phyloP scores from a whole-genome alignment of 2,113 vertebrate genomes.

The Cheirogaleus medius region DNA sequence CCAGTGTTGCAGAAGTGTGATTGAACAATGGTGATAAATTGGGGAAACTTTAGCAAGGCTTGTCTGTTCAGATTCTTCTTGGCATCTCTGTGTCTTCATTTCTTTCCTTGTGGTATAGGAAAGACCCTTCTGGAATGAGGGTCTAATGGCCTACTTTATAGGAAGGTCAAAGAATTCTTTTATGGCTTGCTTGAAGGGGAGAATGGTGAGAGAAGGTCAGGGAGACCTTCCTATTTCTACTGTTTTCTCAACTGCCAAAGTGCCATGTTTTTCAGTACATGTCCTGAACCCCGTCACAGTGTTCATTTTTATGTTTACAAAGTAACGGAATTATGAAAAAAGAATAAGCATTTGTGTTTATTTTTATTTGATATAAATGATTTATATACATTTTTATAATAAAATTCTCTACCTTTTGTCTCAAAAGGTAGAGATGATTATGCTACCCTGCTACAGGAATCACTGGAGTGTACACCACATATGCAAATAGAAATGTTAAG shows the following conservation, averaged over 20 bases:
- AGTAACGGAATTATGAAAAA: not conserved
- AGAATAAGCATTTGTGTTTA: not conserved
- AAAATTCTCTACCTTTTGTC: not conserved
- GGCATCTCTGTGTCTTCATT: not conserved
- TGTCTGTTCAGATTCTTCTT: not conserved
- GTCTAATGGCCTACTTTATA: not conserved
- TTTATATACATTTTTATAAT: not conserved
- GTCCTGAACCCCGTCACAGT: not conserved
- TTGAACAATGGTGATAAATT: not conserved
- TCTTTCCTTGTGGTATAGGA: not conserved
- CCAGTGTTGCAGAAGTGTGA: accelerated
- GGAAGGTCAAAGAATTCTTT: not conserved
- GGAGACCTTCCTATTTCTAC: not conserved
- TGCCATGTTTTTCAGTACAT: not conserved
- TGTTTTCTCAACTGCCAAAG: not conserved
- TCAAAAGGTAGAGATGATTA: not conserved
- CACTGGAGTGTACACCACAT: not conserved
- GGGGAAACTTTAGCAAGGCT: too few species aligned
- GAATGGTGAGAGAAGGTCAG: not conserved
- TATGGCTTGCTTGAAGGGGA: not conserved
- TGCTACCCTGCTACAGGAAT: not conserved
- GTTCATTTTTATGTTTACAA: not conserved
- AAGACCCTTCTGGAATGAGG: not conserved
- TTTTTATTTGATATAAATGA: not conserved
- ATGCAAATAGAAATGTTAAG: not conserved